These are phyloP conservation scores for Erebia epiphron DNA, from an alignment of 2,888 invertebrate species.

Conservation along the genomic window DNA sequence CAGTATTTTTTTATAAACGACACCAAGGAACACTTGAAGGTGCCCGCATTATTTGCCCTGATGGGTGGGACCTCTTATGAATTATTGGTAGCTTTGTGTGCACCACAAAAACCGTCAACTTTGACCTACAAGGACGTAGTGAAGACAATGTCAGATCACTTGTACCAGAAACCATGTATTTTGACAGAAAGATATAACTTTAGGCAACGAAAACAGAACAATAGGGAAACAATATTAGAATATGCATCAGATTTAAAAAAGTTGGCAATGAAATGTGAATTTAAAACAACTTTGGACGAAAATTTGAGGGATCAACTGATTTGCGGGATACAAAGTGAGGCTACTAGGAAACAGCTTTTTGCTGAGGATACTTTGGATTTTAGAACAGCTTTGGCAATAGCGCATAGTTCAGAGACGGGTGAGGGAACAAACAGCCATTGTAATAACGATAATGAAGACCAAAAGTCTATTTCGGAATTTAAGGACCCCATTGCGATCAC, in stretches of 20 bases:
- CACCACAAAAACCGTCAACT: background rate
- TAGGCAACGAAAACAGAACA: background rate
- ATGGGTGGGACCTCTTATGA: background rate
- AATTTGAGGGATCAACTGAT: background rate
- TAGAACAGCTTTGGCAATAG: background rate
- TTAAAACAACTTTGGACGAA: background rate
- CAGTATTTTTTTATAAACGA: background rate
- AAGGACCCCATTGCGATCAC: background rate
- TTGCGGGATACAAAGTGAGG: background rate
- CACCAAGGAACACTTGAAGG: background rate
- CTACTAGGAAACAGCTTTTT: background rate
- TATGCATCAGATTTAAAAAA: background rate
- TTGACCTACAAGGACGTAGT: background rate
- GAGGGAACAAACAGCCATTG: background rate
- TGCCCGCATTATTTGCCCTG: background rate
- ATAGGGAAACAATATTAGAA: background rate
- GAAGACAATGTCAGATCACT: background rate
- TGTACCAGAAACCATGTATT: background rate
- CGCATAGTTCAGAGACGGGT: background rate
- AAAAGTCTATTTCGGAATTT: background rate
- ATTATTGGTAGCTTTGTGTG: conserved; percentile 1
- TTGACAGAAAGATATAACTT: background rate
- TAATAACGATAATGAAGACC: background rate
- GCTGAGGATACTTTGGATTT: background rate
- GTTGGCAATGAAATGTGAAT: background rate